Evolutionary conservation across 2,113 vertebrate genomes (phyloP), one percentile per base, ranked within the genome.

Genomic region (Erpornis zantholeuca): DNA sequence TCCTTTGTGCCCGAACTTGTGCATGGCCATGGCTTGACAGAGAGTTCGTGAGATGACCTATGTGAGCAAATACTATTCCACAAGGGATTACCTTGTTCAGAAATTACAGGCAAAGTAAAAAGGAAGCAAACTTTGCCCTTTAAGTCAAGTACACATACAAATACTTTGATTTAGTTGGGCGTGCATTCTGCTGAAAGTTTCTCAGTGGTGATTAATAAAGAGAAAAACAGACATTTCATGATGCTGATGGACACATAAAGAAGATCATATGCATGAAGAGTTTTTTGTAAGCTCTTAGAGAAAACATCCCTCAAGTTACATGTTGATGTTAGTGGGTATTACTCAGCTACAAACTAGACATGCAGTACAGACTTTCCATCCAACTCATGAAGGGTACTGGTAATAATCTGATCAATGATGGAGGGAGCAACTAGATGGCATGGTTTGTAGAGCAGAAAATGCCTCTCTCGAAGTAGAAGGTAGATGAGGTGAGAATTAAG

Each of bases 11-110:
- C 31, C 57, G 52, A 33, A 36, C 24, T 69, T 64, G 22, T 0
- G 0, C 17, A 2, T 0, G 1, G 29, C 15, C 38, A 4, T 18
- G 33, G 44, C 35, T 59, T 31, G 27, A n/a, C 15, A 27, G 35
- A 82, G 24, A 64, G 14, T 9, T 33, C 14, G 33, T 42, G 63
- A 47, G 38, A 76, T 27, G 35, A 38, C 4, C 21, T 23, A 2
- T 1, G 6, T 45, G 31, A 82, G 71, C 9, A 54, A 54, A 25
- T 20, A 33, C 4, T 35, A 13, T 52, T 50, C 53, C 65, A 36
- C 31, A 38, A 38, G 5, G 12, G 6, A 68, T 29, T 27, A 21
- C 16, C 15, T 72, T 69, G 40, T 44, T 73, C 45, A 68, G 27
- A 64, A 83, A 60, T 54, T 14, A 88, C 27, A 77, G 8, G 4